Percentiles rank a stretch among this genome's conserved stretches.
These are phyloP conservation scores for Leguminivora glycinivorella DNA, from an alignment of 1,140 invertebrate genomes.

Conservation along the genomic window DNA sequence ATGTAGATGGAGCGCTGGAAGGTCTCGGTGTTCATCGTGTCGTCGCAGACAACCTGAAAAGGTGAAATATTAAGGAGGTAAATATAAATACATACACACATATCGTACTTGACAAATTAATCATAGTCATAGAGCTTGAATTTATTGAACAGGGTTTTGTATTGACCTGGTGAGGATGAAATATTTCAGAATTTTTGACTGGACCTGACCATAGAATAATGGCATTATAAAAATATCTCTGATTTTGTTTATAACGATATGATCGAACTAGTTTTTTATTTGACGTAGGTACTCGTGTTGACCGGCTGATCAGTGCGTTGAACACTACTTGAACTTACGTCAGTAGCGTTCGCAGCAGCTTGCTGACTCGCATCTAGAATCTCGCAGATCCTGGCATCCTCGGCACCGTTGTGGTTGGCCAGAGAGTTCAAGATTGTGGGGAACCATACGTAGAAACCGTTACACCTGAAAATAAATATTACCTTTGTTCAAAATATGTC, in stretches of 20 bases:
- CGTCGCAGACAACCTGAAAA: constrained; percentile 54
- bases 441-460: constrained; percentile 79
- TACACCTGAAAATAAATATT: constrained; percentile 59
- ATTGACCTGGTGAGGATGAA: no score
- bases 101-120: no score
- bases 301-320: no score
- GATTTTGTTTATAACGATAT: no score
- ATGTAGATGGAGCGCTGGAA: constrained; percentile 72
- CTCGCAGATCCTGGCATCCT: constrained; percentile 59
- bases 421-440: constrained; percentile 77
- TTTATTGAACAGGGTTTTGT: no score
- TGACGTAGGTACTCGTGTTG: no score
- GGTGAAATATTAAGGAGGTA: constrained; percentile 26
- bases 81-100: no score
- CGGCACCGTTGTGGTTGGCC: constrained; percentile 54
- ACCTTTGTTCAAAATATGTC: not conserved
- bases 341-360: constrained; percentile 45
- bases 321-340: constrained; percentile 36
- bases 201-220: no score
- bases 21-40: constrained; percentile 64
- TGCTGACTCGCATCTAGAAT: constrained; percentile 50
- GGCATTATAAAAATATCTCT: no score
- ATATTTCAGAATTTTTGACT: no score
- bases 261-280: no score
- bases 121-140: no score